Evolutionary conservation across 2,797 vertebrate species (phyloP), one percentile per base, ranked within the genome.

Genomic region (Champsocephalus gunnari): DNA sequence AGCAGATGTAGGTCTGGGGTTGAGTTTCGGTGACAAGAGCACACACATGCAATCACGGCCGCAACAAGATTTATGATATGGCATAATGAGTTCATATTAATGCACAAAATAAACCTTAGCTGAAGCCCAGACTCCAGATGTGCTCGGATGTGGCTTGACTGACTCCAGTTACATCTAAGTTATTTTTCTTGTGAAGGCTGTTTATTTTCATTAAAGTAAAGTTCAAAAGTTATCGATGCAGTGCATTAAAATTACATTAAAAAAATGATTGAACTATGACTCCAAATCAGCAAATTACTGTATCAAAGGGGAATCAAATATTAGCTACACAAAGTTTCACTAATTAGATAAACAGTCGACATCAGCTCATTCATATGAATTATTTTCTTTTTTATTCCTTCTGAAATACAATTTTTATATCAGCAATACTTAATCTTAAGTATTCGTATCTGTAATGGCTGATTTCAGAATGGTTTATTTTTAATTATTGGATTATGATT

Each of bases 61-160:
- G 38, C 62, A 43, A 70, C 24, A 60, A 89, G 91, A 93, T 92
- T 92, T 89, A 93, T 82, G 87, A 84, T 79, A 76, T 64, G 78
- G 79, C 12, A 75, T 79, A 84, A 90, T 84, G 86, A 90, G 77
- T 82, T 87, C 69, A 88, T 86, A 87, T 84, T 75, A 77, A 84
- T 80, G 77, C 75, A 81, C 4, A 59, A 87, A 69, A 75, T 79
- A 75, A 87, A 84, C 79, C 64, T 73, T 57, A 28, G 24, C 24
- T 28, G 66, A 67, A 62, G 83, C 79, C 73, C 77, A 67, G 67
- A 76, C 65, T 86, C 82, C 90, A 93, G 88, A 93, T 92, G 92
- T 91, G 79, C 78, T 86, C 73, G 60, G 49, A 66, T 80, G 78
- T 73, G 74, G 73, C 68, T 81, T 81, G 63, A 57, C 5, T 57